Evolutionary conservation across 2,113 vertebrate genomes (phyloP), one percentile per base, ranked within the genome.

Genomic region (Tor tambroides): DNA sequence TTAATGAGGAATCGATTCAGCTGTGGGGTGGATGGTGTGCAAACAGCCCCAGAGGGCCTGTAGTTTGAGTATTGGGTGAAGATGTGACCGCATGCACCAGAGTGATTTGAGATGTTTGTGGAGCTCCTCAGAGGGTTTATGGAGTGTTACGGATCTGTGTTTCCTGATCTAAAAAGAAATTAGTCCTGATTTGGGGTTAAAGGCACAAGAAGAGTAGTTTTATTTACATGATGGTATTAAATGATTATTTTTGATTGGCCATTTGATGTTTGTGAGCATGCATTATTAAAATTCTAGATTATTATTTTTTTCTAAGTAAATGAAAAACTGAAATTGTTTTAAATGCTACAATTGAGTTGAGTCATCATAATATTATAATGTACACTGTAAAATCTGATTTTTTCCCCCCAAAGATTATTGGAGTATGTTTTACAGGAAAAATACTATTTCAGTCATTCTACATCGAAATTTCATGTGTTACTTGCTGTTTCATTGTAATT

Each of bases 1-100:
- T 85, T 71, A 89, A 92, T 92, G 87, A 90, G 87, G 80, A 91
- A 92, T 72, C 71, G 77, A 88, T 72, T 72, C 43, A 56, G 83
- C 89, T 56, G 71, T 87, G 65, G 83, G 87, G 79, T 21, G 88
- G 49, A 92, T 89, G 91, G 89, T 87, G 78, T 85, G 78, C 84
- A 77, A 63, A 85, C 77, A 51, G 30, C 80, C 85, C 83, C 85
- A 6, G 85, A 54, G 56, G 78, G 75, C 78, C 69, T 76, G 78
- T 77, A 49, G 35, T 35, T 75, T 76, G 11, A 2, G 87, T 51
- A 83, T 32, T 23, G 30, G 74, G 61, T 74, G 61, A 84, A 77
- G 81, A 63, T 65, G 72, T 76, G 79, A 81, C 30, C 79, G 4
- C 59, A 65, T 81, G n/a, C 26, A 67, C 63, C 8, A 43, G 56